Percentiles rank a stretch among this genome's conserved stretches.
phyloP scores from a whole-genome alignment of 1,140 invertebrate genomes.

The Drosophila novamexicana region DNA sequence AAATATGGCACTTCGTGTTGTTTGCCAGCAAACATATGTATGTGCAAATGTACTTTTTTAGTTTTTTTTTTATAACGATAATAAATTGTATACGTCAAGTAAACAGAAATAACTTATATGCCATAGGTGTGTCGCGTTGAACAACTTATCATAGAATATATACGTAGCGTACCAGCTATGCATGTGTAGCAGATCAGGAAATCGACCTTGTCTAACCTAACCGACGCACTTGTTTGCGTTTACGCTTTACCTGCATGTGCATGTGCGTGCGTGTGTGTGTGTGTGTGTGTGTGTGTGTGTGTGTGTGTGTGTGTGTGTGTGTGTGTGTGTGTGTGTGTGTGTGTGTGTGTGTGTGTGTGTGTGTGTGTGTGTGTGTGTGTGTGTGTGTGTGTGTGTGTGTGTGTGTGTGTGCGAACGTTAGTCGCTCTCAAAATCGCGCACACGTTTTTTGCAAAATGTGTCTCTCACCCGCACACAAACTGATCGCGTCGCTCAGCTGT shows the following conservation, averaged over 20 bases:
- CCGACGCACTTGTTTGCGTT: constrained; percentile 62
- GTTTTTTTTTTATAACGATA: neutral
- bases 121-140: neutral
- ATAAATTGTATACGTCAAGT: neutral
- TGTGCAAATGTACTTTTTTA: neutral
- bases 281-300: constrained; percentile 26
- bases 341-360: constrained; percentile 22
- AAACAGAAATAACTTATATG: neutral
- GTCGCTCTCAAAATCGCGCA: constrained; percentile 23
- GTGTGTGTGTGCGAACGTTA: constrained; percentile 9
- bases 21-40: neutral
- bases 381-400: constrained; percentile 16
- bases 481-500: constrained; percentile 25
- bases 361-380: constrained; percentile 26
- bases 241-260: constrained; percentile 30
- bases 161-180: neutral
- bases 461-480: constrained; percentile 53
- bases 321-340: constrained; percentile 23
- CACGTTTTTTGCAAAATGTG: constrained; percentile 27
- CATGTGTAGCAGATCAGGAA: constrained; percentile 12
- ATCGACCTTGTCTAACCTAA: constrained; percentile 24
- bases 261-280: constrained; percentile 14
- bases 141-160: neutral
- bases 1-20: too few relatives aligned
- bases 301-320: constrained; percentile 22